Conservation (phyloP, 2,888 invertebrate species). For the Rotaria magnacalcarata region DNA sequence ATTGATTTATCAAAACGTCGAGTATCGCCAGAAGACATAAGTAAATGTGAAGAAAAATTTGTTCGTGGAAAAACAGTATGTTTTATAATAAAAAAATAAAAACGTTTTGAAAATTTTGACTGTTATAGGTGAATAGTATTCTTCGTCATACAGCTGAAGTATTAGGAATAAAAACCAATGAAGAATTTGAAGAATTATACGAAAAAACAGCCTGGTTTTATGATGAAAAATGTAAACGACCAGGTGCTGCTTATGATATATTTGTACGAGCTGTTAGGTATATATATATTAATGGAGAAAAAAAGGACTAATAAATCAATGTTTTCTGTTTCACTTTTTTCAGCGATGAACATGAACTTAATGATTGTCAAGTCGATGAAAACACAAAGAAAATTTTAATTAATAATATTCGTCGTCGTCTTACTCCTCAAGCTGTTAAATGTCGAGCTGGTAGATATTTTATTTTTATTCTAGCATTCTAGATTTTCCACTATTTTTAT, state of each 20-base stretch:
- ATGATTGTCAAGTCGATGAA: slow-evolving; percentile 89
- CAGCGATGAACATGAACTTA: slow-evolving; percentile 86
- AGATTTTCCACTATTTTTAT: not conserved
- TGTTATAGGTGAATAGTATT: slow-evolving; percentile 73
- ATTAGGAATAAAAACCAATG: slow-evolving; percentile 80
- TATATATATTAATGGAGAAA: too few species aligned
- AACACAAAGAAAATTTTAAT: slow-evolving; percentile 83
- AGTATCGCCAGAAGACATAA: slow-evolving; percentile 93
- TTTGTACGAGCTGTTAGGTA: slow-evolving; percentile 89
- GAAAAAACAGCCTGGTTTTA: slow-evolving; percentile 95
- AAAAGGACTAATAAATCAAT: slow-evolving; percentile 67
- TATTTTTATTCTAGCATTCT: slow-evolving; percentile 60
- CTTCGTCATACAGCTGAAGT: slow-evolving; percentile 92
- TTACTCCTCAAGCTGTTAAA: slow-evolving; percentile 94
- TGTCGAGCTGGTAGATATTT: slow-evolving; percentile 69
- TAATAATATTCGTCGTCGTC: slow-evolving; percentile 85
- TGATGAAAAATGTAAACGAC: slow-evolving; percentile 90
- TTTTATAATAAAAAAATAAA: not conserved
- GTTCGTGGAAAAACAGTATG: slow-evolving; percentile 91
- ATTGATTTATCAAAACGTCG: slow-evolving; percentile 98
- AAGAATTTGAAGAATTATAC: slow-evolving; percentile 88
- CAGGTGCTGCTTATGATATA: slow-evolving; percentile 90
- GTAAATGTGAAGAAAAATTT: slow-evolving; percentile 90
- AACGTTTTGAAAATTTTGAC: not conserved
- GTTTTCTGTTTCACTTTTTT: slow-evolving; percentile 51